Percentiles rank a stretch among this genome's conserved stretches.
These are phyloP conservation scores for Nephrotoma appendiculata DNA, from an alignment of 2,888 invertebrate genomes.

Conservation along the genomic window DNA sequence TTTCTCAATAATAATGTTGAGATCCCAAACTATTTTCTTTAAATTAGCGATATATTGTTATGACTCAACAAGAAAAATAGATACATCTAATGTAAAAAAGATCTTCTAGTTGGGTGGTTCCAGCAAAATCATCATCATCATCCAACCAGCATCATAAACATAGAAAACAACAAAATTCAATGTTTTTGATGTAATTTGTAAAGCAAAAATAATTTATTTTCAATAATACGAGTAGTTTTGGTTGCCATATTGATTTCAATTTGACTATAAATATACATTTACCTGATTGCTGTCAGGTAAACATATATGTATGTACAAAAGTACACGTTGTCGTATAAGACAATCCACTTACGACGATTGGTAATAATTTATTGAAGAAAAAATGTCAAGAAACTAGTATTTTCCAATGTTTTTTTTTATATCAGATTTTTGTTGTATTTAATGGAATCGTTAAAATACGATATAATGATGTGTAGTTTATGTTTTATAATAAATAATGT, in stretches of 20 bases:
- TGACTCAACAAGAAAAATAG: background rate
- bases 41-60: background rate
- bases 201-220: background rate
- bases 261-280: background rate
- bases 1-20: background rate
- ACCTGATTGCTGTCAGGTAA: background rate
- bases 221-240: background rate
- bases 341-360: background rate
- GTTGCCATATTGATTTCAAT: background rate
- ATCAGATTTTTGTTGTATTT: background rate
- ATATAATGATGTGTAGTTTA: background rate
- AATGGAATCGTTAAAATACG: background rate
- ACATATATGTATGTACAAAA: background rate
- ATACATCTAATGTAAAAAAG: background rate
- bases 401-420: background rate
- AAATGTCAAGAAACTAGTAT: background rate
- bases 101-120: background rate
- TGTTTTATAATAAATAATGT: background rate
- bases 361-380: background rate
- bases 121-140: background rate
- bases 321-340: background rate
- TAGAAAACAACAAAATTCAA: background rate
- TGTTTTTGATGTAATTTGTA: background rate
- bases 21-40: background rate
- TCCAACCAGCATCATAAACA: background rate